Percentiles rank a stretch among this genome's conserved stretches.
phyloP scores from a whole-genome alignment of 2,797 vertebrate genomes.

The Karalla daura region DNA sequence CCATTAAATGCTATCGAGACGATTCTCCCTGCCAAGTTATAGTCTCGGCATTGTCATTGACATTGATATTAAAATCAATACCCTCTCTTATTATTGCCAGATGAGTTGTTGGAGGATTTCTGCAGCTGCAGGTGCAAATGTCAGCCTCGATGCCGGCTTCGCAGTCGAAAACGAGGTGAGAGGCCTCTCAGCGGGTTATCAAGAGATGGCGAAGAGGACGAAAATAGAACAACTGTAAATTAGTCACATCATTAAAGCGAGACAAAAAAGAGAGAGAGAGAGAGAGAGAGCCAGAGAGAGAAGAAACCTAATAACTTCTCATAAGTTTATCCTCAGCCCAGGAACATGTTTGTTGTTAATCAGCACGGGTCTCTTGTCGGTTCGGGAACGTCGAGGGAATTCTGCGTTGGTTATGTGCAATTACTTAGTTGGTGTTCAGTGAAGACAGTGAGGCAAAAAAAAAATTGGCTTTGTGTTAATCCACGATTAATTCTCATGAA shows the following conservation, averaged over 20 bases:
- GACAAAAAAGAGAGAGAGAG: constrained; percentile 17
- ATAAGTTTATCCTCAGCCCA: constrained; percentile 35
- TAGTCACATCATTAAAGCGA: constrained; percentile 61
- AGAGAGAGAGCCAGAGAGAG: too few relatives aligned
- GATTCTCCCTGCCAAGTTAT: background rate
- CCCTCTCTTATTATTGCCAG: constrained; percentile 17
- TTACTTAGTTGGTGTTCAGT: constrained; percentile 74
- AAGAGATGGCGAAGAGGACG: constrained; percentile 21
- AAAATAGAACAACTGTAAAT: constrained; percentile 61
- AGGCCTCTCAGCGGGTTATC: constrained; percentile 30
- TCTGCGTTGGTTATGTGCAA: constrained; percentile 59
- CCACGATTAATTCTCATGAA: constrained; percentile 77
- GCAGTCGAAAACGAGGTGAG: constrained; percentile 41
- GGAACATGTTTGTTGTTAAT: constrained; percentile 58
- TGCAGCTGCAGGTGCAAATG: constrained; percentile 45
- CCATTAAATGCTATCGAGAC: background rate
- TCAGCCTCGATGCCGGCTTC: constrained; percentile 49
- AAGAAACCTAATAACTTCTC: constrained; percentile 45
- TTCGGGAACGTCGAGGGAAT: constrained; percentile 39
- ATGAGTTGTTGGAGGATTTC: constrained; percentile 15
- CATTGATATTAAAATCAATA: constrained; percentile 21
- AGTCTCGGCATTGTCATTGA: background rate
- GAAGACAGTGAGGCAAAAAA: constrained; percentile 71
- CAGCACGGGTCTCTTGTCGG: constrained; percentile 39
- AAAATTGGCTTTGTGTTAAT: constrained; percentile 78